Percentiles rank a stretch among this genome's conserved stretches.
These are phyloP conservation scores for Nettapus auritus DNA, from an alignment of 2,113 vertebrate genomes.

Conservation along the genomic window DNA sequence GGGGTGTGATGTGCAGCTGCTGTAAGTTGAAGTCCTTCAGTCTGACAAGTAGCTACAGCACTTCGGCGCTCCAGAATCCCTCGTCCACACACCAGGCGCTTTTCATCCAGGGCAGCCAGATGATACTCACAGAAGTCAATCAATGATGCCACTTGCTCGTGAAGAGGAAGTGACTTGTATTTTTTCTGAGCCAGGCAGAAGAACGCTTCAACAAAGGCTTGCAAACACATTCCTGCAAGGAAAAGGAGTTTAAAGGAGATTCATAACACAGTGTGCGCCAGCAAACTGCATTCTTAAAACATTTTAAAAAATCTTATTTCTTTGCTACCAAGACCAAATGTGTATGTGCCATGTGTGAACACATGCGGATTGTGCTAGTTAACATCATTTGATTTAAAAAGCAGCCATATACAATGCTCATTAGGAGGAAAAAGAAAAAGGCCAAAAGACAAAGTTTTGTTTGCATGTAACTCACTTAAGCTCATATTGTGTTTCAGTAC, in stretches of 20 bases:
- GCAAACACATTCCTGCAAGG: constrained; percentile 90
- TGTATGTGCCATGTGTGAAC: background rate
- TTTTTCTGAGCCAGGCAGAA: constrained; percentile 88
- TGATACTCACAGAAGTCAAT: constrained; percentile 87
- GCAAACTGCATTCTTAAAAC: background rate
- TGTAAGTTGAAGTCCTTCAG: background rate
- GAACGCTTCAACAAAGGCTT: constrained; percentile 93
- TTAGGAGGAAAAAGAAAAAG: background rate
- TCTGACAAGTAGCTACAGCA: background rate
- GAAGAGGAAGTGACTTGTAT: constrained; percentile 82
- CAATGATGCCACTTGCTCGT: constrained; percentile 84
- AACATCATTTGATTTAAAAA: background rate
- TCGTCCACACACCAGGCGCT: constrained; percentile 77
- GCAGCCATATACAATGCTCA: background rate
- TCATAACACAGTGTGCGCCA: background rate
- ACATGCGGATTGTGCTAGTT: accelerated
- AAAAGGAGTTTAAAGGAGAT: background rate
- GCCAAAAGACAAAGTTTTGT: background rate
- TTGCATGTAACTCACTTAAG: background rate
- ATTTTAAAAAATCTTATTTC: accelerated
- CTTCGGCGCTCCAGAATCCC: background rate
- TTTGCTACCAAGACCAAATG: background rate
- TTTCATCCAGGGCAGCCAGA: constrained; percentile 79
- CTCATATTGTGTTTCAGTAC: background rate
- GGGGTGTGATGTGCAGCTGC: background rate